These are phyloP conservation scores for Montipora cactus DNA, from an alignment of 64 coral and sea anemone species.

Conservation along the genomic window DNA sequence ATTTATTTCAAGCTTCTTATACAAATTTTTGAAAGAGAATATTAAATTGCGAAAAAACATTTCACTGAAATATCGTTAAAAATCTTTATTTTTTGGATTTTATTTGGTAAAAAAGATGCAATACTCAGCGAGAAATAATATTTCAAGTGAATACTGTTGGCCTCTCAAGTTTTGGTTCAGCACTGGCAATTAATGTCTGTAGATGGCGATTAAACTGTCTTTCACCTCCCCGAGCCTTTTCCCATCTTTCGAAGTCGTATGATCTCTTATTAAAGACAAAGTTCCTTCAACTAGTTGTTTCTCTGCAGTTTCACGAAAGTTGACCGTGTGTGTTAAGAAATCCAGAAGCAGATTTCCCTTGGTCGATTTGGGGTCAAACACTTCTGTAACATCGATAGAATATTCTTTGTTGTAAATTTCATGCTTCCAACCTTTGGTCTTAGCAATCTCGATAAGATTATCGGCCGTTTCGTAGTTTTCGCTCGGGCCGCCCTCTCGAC, in stretches of 20 bases:
- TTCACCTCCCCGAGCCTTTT: too few species aligned
- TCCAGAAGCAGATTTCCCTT: slow-evolving; percentile 54
- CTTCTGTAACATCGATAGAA: slow-evolving; percentile 40
- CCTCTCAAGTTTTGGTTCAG: too few species aligned
- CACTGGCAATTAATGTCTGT: too few species aligned
- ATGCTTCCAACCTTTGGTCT: slow-evolving; percentile 46
- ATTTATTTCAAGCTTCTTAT: too few species aligned
- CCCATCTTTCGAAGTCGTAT: background rate
- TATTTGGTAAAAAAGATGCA: too few species aligned
- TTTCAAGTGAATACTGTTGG: too few species aligned
- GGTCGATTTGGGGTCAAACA: slow-evolving; percentile 15
- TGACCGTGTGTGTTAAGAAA: slow-evolving; percentile 4
- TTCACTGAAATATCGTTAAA: too few species aligned
- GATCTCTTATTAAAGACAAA: background rate
- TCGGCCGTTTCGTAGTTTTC: background rate
- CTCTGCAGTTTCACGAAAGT: background rate
- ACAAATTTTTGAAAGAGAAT: too few species aligned
- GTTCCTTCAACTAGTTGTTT: background rate
- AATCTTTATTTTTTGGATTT: too few species aligned
- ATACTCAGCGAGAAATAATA: too few species aligned
- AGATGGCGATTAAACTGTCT: too few species aligned
- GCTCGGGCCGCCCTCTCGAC: background rate
- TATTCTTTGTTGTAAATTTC: slow-evolving; percentile 18
- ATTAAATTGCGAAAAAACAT: too few species aligned
- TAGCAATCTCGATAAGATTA: background rate